phyloP scores from a whole-genome alignment of 2,797 vertebrate genomes.

The Bryconaethiops microstoma region DNA sequence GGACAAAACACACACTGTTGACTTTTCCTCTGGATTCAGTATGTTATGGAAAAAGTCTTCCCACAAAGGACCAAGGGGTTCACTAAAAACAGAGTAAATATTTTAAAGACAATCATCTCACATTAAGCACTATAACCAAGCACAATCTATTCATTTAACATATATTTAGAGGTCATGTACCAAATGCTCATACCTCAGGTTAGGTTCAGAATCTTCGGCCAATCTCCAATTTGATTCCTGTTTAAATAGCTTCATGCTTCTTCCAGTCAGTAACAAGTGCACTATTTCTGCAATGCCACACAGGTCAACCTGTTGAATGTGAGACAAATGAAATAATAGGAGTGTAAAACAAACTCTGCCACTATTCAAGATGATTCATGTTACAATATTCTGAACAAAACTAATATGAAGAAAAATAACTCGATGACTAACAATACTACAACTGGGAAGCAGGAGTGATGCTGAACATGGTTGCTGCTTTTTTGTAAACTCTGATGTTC shows the following conservation, averaged over 20 bases:
- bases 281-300: constrained; percentile 59
- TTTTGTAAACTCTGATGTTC: too few relatives aligned
- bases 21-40: constrained; percentile 54
- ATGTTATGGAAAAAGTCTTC: constrained; percentile 58
- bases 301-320: constrained; percentile 58
- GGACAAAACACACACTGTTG: constrained; percentile 49
- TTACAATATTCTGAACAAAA: too few relatives aligned
- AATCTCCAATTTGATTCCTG: constrained; percentile 51
- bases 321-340: background rate
- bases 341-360: too few relatives aligned
- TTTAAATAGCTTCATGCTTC: constrained; percentile 39
- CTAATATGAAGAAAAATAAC: too few relatives aligned
- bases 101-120: background rate
- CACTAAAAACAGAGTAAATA: constrained; percentile 32
- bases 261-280: constrained; percentile 53
- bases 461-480: too few relatives aligned
- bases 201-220: constrained; percentile 20
- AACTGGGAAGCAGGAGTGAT: too few relatives aligned
- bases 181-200: constrained; percentile 31
- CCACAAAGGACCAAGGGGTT: constrained; percentile 46
- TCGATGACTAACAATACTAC: too few relatives aligned
- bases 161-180: background rate
- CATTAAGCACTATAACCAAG: background rate
- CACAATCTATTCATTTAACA: too few relatives aligned
- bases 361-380: too few relatives aligned